Evolutionary conservation across 2,888 invertebrate species (phyloP).

Genomic region (Cephonodes hylas): DNA sequence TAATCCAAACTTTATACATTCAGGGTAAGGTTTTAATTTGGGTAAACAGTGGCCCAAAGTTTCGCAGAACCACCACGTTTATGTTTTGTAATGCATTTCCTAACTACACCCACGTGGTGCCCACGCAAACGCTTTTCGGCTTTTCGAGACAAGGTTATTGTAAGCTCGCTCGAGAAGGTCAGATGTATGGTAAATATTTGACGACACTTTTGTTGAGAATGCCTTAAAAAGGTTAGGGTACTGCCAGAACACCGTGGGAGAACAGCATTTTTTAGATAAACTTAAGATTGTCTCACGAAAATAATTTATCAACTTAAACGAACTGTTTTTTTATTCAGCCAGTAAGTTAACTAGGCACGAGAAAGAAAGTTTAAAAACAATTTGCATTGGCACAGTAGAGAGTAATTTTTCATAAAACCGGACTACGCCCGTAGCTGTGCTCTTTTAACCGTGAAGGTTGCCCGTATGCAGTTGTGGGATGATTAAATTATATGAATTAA

Average conservation of each 20-base stretch:
- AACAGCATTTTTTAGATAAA: background rate
- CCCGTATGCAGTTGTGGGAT: too few relatives aligned
- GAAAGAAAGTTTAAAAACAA: too few relatives aligned
- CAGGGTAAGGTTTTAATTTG: background rate
- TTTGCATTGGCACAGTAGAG: too few relatives aligned
- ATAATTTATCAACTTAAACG: too few relatives aligned
- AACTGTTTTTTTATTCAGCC: too few relatives aligned
- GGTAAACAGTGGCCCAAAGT: background rate
- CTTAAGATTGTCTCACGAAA: too few relatives aligned
- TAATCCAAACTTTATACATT: background rate
- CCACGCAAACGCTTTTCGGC: slow-evolving; percentile 1
- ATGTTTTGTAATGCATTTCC: slow-evolving; percentile 11
- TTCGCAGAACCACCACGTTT: background rate
- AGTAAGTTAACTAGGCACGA: too few relatives aligned
- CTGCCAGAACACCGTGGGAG: background rate
- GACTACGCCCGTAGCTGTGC: too few relatives aligned
- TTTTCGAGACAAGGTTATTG: background rate
- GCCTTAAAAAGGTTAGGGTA: background rate
- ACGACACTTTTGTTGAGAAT: background rate
- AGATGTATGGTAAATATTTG: background rate
- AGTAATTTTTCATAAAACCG: too few relatives aligned
- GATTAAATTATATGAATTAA: too few relatives aligned
- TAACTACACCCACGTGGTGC: slow-evolving; percentile 1
- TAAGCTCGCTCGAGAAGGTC: background rate
- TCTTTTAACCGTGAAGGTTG: too few relatives aligned